Percentiles rank a stretch among this genome's conserved stretches.
These are phyloP conservation scores for Hoplostethus mediterraneus DNA, from an alignment of 2,797 vertebrate species.

Conservation along the genomic window DNA sequence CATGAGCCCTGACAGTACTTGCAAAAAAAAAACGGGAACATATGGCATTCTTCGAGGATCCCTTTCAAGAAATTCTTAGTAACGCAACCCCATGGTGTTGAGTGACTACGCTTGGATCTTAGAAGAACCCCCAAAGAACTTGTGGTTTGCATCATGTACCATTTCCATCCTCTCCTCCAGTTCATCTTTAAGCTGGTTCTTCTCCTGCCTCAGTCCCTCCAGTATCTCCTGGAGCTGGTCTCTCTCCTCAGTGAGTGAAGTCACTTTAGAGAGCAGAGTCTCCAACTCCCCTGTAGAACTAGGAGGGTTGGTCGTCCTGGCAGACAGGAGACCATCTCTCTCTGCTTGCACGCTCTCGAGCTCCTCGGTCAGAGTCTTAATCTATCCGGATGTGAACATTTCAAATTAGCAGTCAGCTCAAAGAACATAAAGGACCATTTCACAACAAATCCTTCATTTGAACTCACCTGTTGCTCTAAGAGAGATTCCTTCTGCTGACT, in stretches of 20 bases:
- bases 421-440: not conserved
- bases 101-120: no score
- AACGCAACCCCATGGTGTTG: no score
- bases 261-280: slow-evolving; percentile 63
- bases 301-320: slow-evolving; percentile 6
- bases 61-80: no score
- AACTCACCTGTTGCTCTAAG: slow-evolving; percentile 32
- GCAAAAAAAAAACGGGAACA: no score
- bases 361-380: slow-evolving; percentile 16
- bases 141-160: slow-evolving; percentile 37
- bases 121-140: no score
- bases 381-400: slow-evolving; percentile 8
- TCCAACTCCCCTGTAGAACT: slow-evolving; percentile 38
- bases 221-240: slow-evolving; percentile 72
- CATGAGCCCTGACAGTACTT: no score
- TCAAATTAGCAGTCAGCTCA: not conserved
- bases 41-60: no score
- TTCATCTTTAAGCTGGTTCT: slow-evolving; percentile 67
- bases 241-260: slow-evolving; percentile 73
- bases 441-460: not conserved
- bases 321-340: slow-evolving; percentile 41
- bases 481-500: slow-evolving; percentile 34
- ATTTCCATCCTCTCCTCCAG: slow-evolving; percentile 75
- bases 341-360: slow-evolving; percentile 33
- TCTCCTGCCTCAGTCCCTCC: slow-evolving; percentile 67